phyloP scores from a whole-genome alignment of 2,797 vertebrate genomes.

The Melanotaenia parkinsoni region DNA sequence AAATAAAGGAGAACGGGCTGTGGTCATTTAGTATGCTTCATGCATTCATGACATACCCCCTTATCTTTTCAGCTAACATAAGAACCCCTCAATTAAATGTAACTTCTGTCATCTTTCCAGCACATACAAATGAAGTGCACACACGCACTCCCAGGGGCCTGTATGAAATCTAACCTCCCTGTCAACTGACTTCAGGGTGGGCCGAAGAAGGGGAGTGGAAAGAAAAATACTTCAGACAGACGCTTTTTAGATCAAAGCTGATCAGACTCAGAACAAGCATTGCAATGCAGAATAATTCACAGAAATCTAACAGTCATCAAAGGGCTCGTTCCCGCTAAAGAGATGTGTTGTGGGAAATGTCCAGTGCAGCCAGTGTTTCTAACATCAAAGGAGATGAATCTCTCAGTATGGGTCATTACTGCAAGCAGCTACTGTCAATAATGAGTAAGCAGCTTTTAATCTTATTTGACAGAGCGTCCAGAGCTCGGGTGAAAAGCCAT shows the following conservation, averaged over 20 bases:
- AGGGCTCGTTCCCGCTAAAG: constrained; percentile 45
- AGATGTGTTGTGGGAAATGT: constrained; percentile 63
- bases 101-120: constrained; percentile 76
- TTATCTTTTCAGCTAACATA: constrained; percentile 63
- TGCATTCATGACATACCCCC: constrained; percentile 43
- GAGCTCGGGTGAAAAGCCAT: constrained; percentile 64
- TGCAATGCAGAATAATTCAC: constrained; percentile 58
- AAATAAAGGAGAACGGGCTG: constrained; percentile 27
- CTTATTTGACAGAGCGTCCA: constrained; percentile 69
- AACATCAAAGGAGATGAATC: constrained; percentile 75
- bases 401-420: constrained; percentile 74
- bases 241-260: constrained; percentile 67
- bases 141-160: constrained; percentile 55
- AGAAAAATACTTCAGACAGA: constrained; percentile 50
- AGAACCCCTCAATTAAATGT: constrained; percentile 72
- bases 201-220: constrained; percentile 30
- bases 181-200: constrained; percentile 66
- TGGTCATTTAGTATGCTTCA: constrained; percentile 54
- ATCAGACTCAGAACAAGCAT: constrained; percentile 40
- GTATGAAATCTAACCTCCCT: constrained; percentile 68
- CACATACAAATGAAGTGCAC: constrained; percentile 70
- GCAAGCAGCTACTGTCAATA: constrained; percentile 76
- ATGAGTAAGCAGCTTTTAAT: constrained; percentile 75
- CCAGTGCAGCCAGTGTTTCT: constrained; percentile 60
- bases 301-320: constrained; percentile 65